phyloP scores from a whole-genome alignment of 1,140 invertebrate species.

The Paraescarpia echinospica region DNA sequence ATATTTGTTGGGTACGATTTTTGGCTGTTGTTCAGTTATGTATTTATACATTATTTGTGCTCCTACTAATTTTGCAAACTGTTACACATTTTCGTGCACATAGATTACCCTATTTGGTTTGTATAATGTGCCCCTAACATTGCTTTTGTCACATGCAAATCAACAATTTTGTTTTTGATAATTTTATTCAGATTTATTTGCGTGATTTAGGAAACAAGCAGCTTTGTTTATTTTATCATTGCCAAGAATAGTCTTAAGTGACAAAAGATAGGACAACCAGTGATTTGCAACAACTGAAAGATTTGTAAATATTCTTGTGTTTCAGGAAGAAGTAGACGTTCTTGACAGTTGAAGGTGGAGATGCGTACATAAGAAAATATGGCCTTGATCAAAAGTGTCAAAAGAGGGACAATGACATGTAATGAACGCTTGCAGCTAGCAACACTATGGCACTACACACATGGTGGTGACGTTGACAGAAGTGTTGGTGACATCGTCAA shows the following conservation, averaged over 20 bases:
- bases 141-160: not conserved
- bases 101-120: not conserved
- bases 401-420: not conserved
- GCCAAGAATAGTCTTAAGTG: not conserved
- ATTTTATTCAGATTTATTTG: not conserved
- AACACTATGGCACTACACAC: not conserved
- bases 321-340: constrained; percentile 1
- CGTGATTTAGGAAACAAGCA: not conserved
- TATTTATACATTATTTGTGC: not conserved
- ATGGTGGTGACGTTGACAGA: not conserved
- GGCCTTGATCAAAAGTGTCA: not conserved
- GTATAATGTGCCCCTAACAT: not conserved
- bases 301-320: not conserved
- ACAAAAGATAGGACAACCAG: not conserved
- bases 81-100: not conserved
- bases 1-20: not conserved
- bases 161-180: not conserved
- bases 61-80: not conserved
- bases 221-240: not conserved
- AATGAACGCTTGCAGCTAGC: not conserved
- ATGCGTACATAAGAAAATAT: not conserved
- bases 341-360: not conserved
- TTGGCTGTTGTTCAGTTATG: not conserved
- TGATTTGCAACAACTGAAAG: not conserved
- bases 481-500: not conserved